These are phyloP conservation scores for Uria aalge DNA, from an alignment of 2,113 vertebrate genomes.

Conservation along the genomic window DNA sequence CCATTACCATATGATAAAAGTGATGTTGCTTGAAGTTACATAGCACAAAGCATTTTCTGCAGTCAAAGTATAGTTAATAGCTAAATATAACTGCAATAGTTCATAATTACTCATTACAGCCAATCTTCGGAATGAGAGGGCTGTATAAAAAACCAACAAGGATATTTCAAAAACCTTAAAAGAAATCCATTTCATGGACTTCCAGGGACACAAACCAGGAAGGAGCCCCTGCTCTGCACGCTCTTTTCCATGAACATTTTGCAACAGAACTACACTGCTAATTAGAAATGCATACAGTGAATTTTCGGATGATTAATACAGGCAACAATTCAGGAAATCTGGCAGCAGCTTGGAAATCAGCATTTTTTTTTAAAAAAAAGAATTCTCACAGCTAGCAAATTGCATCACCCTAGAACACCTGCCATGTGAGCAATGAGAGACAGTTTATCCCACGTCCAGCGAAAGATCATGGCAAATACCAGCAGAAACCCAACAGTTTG, in stretches of 20 bases:
- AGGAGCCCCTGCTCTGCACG: not conserved
- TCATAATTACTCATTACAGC: not conserved
- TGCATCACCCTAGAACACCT: not conserved
- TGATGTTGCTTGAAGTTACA: not conserved
- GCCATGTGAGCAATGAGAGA: not conserved
- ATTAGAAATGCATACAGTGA: not conserved
- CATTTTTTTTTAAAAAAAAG: not conserved
- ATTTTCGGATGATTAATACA: not conserved
- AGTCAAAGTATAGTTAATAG: fast-evolving
- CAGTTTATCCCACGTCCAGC: not conserved
- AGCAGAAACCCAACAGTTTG: not conserved
- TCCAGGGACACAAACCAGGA: not conserved
- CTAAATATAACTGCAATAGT: not conserved
- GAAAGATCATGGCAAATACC: fast-evolving
- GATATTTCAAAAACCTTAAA: not conserved
- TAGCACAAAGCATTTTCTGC: not conserved
- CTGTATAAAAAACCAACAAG: not conserved
- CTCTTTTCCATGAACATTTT: not conserved
- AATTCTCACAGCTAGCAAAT: not conserved
- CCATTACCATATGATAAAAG: not conserved
- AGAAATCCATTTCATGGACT: not conserved
- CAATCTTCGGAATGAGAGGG: not conserved
- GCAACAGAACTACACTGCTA: not conserved
- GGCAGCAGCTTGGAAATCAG: slow-evolving; percentile 13
- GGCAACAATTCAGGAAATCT: not conserved